Conservation (phyloP, 2,797 vertebrate species). For the Neosilurus hyrtlii region DNA sequence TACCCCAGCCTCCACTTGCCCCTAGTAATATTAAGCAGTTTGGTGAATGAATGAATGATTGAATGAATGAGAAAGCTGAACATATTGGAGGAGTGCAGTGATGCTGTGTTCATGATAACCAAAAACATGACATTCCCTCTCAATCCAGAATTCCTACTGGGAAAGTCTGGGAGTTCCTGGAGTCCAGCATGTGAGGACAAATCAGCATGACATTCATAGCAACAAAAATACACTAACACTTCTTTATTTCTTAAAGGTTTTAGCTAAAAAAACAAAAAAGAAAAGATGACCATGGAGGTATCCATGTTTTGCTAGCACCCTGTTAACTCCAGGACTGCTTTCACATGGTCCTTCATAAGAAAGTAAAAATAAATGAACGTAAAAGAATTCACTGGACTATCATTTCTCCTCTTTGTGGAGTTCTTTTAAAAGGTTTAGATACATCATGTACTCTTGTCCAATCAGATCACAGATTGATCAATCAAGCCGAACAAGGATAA, state of each 20-base stretch:
- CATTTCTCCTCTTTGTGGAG: not conserved
- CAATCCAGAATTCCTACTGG: not conserved
- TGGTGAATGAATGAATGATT: too few species aligned
- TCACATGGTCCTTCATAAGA: not conserved
- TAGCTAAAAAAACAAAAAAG: not conserved
- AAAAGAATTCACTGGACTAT: too few species aligned
- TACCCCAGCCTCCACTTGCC: too few species aligned
- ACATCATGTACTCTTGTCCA: not conserved
- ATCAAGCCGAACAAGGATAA: too few species aligned
- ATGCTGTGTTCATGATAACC: not conserved
- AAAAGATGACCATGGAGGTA: too few species aligned
- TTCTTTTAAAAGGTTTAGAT: not conserved
- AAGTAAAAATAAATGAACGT: too few species aligned
- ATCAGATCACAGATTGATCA: not conserved
- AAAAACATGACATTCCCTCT: not conserved
- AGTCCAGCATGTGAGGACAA: not conserved
- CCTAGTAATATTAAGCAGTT: too few species aligned
- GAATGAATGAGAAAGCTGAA: not conserved
- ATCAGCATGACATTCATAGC: not conserved
- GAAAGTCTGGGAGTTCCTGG: too few species aligned
- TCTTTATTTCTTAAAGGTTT: not conserved
- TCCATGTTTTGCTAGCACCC: not conserved
- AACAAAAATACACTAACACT: not conserved
- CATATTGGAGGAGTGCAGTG: not conserved
- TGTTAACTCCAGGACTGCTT: not conserved